Evolutionary conservation across 2,888 invertebrate genomes (phyloP).

Genomic region (Sabatieria punctata): DNA sequence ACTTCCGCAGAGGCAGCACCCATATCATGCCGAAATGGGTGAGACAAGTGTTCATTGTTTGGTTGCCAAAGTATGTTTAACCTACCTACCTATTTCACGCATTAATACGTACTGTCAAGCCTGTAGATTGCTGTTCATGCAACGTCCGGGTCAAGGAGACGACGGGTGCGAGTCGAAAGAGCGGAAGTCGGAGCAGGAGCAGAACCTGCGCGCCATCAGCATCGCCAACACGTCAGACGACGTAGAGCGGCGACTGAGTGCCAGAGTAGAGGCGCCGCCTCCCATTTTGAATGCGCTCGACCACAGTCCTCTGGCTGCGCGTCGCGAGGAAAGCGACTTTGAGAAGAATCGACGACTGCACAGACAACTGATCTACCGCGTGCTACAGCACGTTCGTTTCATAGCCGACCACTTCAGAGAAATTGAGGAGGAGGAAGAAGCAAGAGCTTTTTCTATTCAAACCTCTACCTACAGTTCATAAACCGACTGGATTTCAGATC

Average conservation of each 20-base stretch:
- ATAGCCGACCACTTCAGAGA: constrained; percentile 9
- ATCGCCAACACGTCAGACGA: background rate
- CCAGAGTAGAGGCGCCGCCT: background rate
- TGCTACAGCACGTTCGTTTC: constrained; percentile 7
- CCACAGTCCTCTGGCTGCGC: background rate
- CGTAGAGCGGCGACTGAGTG: too few relatives aligned
- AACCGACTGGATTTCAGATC: too few relatives aligned
- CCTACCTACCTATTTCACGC: background rate
- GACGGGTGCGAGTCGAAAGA: background rate
- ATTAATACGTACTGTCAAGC: background rate
- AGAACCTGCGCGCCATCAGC: too few relatives aligned
- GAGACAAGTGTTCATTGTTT: constrained; percentile 21
- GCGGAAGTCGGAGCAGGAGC: background rate
- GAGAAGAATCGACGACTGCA: background rate
- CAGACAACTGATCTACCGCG: background rate
- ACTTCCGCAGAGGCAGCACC: constrained; percentile 25
- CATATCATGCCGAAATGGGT: constrained; percentile 31
- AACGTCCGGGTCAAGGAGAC: background rate
- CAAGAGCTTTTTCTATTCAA: constrained; percentile 5
- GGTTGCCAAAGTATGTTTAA: constrained; percentile 20
- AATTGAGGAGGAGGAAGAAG: constrained; percentile 9
- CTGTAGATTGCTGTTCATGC: background rate
- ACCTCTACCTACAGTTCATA: too few relatives aligned
- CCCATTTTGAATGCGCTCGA: background rate
- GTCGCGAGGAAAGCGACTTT: background rate